Conservation (phyloP, 2,797 vertebrate species). For the Pantherophis alleghaniensis region DNA sequence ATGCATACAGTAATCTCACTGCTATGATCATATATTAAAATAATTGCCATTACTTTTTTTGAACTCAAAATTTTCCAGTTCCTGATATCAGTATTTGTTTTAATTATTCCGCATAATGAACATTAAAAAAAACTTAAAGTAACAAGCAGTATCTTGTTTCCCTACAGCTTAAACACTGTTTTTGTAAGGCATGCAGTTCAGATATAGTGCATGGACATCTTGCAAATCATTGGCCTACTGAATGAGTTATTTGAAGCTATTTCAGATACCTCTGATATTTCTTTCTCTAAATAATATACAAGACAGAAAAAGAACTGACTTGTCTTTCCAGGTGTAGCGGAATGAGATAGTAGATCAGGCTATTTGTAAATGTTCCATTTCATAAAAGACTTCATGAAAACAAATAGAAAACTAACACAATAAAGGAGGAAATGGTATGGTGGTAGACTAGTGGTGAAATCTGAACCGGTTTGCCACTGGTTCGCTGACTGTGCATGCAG, state of each 20-base stretch:
- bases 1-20: not conserved
- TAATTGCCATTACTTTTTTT: not conserved
- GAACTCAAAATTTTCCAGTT: not conserved
- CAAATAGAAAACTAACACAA: not conserved
- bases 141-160: not conserved
- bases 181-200: not conserved
- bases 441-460: not conserved
- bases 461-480: too few relatives aligned
- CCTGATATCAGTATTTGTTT: not conserved
- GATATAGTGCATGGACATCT: not conserved
- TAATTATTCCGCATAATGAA: not conserved
- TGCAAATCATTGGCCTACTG: not conserved
- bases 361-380: not conserved
- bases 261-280: not conserved
- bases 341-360: not conserved
- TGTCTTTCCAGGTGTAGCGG: not conserved
- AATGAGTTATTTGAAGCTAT: not conserved
- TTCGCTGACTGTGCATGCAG: too few relatives aligned
- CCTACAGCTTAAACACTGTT: not conserved
- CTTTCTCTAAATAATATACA: not conserved
- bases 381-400: not conserved
- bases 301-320: not conserved
- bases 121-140: not conserved
- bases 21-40: not conserved
- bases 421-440: not conserved